A percentile compares a stretch with the other conserved stretches of the same genome.
These are phyloP conservation scores for Arnoldichthys spilopterus DNA, from an alignment of 2,797 vertebrate species.

Conservation along the genomic window DNA sequence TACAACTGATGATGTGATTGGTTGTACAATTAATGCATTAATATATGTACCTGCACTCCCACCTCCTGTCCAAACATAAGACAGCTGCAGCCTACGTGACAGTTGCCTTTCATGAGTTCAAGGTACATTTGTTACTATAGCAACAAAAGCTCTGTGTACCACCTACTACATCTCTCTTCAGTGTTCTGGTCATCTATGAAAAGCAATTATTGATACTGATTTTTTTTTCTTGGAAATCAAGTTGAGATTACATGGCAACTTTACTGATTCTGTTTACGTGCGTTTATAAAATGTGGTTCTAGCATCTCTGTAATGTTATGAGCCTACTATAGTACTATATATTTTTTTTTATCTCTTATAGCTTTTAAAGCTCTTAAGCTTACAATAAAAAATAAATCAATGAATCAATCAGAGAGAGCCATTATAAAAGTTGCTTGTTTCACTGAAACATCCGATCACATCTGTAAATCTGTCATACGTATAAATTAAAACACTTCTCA, in stretches of 20 bases:
- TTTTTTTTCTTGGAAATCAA: not conserved
- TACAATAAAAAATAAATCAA: not conserved
- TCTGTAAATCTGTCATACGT: not conserved
- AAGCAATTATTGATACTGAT: not conserved
- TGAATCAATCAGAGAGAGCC: not conserved
- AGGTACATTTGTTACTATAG: constrained; percentile 5
- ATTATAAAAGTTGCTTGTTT: not conserved
- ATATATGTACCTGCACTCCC: not conserved
- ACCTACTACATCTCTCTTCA: not conserved
- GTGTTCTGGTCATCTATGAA: not conserved
- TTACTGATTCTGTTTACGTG: not conserved
- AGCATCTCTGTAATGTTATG: too few species aligned
- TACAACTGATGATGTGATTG: not conserved
- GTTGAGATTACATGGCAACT: too few species aligned
- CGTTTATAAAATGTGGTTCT: not conserved
- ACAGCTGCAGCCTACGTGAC: not conserved
- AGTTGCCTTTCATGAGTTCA: not conserved
- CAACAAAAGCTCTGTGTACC: not conserved
- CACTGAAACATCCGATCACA: not conserved
- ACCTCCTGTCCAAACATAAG: not conserved
- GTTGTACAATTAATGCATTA: too few species aligned
- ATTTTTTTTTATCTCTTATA: too few species aligned
- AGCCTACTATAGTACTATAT: too few species aligned
- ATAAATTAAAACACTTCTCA: not conserved
- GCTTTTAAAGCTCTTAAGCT: too few species aligned